phyloP scores from a whole-genome alignment of 2,888 invertebrate species.

The Brachypalpus laphriformis region DNA sequence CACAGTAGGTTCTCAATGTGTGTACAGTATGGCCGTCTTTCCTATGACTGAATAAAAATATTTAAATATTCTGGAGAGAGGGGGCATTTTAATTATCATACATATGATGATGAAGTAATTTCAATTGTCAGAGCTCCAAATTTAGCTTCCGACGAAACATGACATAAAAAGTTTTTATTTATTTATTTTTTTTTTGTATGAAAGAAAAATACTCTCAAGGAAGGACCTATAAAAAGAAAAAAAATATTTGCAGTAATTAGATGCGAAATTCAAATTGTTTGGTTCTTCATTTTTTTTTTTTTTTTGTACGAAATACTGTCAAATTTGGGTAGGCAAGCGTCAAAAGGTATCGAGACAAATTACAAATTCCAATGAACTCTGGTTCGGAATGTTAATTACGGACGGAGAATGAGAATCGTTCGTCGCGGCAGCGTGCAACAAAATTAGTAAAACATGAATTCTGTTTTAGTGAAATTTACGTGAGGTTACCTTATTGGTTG shows the following conservation, averaged over 20 bases:
- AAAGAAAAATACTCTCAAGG: neutral
- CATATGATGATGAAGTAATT: slow-evolving; percentile 68
- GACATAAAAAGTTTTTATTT: slow-evolving; percentile 9
- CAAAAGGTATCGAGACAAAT: slow-evolving; percentile 64
- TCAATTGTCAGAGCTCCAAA: slow-evolving; percentile 68
- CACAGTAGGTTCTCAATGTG: neutral
- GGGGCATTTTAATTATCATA: slow-evolving; percentile 67
- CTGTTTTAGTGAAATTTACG: slow-evolving; percentile 32
- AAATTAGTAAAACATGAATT: slow-evolving; percentile 67
- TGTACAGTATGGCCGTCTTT: slow-evolving; percentile 3
- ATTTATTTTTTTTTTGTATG: neutral
- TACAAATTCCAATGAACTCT: slow-evolving; percentile 63
- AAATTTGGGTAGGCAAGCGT: slow-evolving; percentile 65
- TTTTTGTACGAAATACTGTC: slow-evolving; percentile 7
- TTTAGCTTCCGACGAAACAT: slow-evolving; percentile 46
- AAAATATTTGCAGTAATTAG: slow-evolving; percentile 55
- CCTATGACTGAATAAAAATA: slow-evolving; percentile 22
- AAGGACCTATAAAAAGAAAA: neutral
- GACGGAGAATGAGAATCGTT: slow-evolving; percentile 7
- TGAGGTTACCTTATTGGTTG: slow-evolving; percentile 45
- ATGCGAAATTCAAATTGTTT: slow-evolving; percentile 67
- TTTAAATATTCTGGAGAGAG: slow-evolving; percentile 10
- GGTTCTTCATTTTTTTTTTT: slow-evolving; percentile 8
- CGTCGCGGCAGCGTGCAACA: slow-evolving; percentile 47
- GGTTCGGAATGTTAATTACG: slow-evolving; percentile 64